Percentiles rank a stretch among this genome's conserved stretches.
phyloP scores from a whole-genome alignment of 2,888 invertebrate species.

The Entomobrya proxima region DNA sequence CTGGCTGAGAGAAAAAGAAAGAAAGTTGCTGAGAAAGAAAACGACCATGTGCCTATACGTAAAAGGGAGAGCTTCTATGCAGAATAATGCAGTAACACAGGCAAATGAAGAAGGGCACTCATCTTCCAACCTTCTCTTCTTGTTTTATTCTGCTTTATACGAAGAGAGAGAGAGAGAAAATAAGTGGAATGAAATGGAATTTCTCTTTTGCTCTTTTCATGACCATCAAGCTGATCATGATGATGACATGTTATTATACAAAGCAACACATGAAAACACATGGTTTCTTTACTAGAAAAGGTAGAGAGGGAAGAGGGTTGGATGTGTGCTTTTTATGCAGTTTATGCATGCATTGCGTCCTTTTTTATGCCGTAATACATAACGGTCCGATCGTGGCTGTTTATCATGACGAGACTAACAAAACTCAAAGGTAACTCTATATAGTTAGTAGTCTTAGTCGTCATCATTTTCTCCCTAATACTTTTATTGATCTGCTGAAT shows the following conservation, averaged over 20 bases:
- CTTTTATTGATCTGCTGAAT: slow-evolving; percentile 52
- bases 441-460: background rate
- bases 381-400: background rate
- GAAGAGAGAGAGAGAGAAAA: background rate
- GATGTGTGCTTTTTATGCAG: background rate
- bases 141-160: slow-evolving; percentile 9
- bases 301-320: slow-evolving; percentile 4
- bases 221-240: slow-evolving; percentile 26
- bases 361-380: background rate
- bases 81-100: slow-evolving; percentile 39
- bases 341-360: background rate
- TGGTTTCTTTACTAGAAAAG: slow-evolving; percentile 15
- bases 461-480: background rate
- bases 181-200: slow-evolving; percentile 54
- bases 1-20: slow-evolving; percentile 24
- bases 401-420: background rate
- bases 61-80: background rate
- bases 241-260: slow-evolving; percentile 21
- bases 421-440: background rate
- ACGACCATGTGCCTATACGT: background rate
- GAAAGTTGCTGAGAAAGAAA: slow-evolving; percentile 39
- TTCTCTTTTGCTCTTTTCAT: slow-evolving; percentile 55
- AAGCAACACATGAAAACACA: slow-evolving; percentile 48
- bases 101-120: slow-evolving; percentile 44
- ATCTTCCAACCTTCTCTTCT: slow-evolving; percentile 8